These are phyloP conservation scores for Procavia capensis DNA, from an alignment of 2,113 vertebrate species.

Conservation along the genomic window DNA sequence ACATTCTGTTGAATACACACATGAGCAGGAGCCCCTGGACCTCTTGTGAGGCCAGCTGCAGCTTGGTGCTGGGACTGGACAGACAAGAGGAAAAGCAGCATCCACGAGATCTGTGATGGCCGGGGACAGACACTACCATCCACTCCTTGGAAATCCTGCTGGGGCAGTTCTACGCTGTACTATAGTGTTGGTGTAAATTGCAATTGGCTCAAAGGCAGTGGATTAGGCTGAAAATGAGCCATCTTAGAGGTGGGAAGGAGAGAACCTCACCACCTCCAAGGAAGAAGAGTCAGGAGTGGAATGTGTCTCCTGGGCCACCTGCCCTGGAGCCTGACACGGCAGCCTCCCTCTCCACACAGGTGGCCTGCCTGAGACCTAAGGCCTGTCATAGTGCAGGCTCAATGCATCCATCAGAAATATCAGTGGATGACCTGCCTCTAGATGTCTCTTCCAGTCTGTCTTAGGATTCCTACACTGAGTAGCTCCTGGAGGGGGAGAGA, in stretches of 20 bases:
- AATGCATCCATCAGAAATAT: background rate
- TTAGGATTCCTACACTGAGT: no score
- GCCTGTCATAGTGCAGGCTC: background rate
- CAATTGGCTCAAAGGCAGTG: no score
- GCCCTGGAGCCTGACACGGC: constrained; percentile 52
- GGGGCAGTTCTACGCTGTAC: no score
- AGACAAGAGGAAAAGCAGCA: background rate
- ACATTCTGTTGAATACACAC: background rate
- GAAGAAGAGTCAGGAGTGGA: no score
- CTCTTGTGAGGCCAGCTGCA: background rate
- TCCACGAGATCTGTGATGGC: background rate
- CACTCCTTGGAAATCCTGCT: no score
- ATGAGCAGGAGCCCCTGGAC: background rate
- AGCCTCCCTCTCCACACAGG: constrained; percentile 68
- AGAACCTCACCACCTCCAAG: no score
- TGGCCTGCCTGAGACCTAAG: background rate
- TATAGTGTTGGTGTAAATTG: no score
- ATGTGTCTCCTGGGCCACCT: background rate
- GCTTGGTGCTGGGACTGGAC: background rate
- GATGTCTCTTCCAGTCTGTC: constrained; percentile 43
- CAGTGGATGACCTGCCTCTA: constrained; percentile 39
- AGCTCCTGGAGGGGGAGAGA: no score
- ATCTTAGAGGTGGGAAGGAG: no score
- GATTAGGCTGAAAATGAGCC: no score
- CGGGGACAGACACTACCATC: no score